Base-by-base conservation (phyloP, 2,888 invertebrate genomes). In the Elegia similella region DNA sequence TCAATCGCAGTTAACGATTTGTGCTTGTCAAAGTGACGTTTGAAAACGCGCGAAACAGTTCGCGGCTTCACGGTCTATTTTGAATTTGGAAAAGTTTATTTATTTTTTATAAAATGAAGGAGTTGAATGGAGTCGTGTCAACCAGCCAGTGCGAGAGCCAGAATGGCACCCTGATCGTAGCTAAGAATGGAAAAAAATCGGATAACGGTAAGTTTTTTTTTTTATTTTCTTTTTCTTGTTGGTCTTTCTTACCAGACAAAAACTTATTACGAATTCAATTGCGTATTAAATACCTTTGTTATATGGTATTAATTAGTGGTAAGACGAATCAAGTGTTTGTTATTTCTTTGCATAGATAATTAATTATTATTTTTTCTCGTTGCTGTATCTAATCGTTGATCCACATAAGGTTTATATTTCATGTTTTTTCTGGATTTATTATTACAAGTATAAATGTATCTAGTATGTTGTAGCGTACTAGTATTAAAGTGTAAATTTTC, bases 11-110 rank as follows among this genome's bases (percentile, higher is more conserved):
- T 52, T 66, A 63, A 58, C 56, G 64, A 63, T 67, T 70, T 68
- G 68, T 63, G 65, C 63, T 72, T 84, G 84, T 85, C 85, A 86
- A 83, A 86, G 86, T 88, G 88, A 88, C 88, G 82, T 86, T 77
- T 74, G 63, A 78, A 81, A 83, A 73, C 79, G 84, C 88, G 88
- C 82, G 80, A 84, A 86, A 66, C 57, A 62, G 47, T 64, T 57
- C 65, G 65, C 62, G 63, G 59, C 62, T 61, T 62, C 57, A 43
- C 58, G 60, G 8, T 32, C 66, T 61, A 64, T 64, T 66, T 62
- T 62, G 17, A 56, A 34, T 58, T 57, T 62, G 59, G 58, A 61
- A 57, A 48, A 50, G 50, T 50, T 50, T 50, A 15, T 50, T 50
- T 32, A 7, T 50, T 50, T 38, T 48, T 48, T 15, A 10, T 50